A percentile compares a stretch with the other conserved stretches of the same genome.
Conservation (phyloP, 2,888 invertebrate genomes). For the Netelia fuscicornis region DNA sequence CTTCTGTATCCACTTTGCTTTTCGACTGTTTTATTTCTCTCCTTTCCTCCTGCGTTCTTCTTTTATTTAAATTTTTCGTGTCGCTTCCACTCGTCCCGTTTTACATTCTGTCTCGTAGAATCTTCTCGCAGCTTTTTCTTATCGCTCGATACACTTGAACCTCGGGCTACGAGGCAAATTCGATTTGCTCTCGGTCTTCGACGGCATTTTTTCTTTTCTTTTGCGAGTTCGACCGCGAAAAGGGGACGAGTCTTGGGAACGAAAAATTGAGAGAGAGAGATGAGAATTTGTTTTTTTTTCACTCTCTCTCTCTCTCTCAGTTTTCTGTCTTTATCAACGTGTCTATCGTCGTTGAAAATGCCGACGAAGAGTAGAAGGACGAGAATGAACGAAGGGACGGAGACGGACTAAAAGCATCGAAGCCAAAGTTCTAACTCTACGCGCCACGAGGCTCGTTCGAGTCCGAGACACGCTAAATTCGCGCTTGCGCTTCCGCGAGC, state of each 20-base stretch:
- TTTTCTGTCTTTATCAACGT: conserved; percentile 40
- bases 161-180: conserved; percentile 30
- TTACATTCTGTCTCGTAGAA: conserved; percentile 7
- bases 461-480: conserved; percentile 71
- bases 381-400: conserved; percentile 79
- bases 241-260: conserved; percentile 1
- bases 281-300: conserved; percentile 2
- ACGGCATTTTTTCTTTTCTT: conserved; percentile 52
- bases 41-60: conserved; percentile 1
- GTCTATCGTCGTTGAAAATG: conserved; percentile 29
- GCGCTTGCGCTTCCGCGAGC: conserved; percentile 76
- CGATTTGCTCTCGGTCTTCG: conserved; percentile 43
- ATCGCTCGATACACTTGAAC: conserved; percentile 35
- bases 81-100: conserved; percentile 20
- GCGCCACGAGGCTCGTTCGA: conserved; percentile 78
- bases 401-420: conserved; percentile 79
- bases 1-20: conserved; percentile 27
- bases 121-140: conserved; percentile 1
- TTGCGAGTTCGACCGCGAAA: background rate
- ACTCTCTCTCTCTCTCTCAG: conserved; percentile 43
- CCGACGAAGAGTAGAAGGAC: conserved; percentile 68
- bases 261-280: conserved; percentile 43
- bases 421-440: conserved; percentile 78
- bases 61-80: conserved; percentile 5
- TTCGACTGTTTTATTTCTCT: conserved; percentile 8